A percentile compares a stretch with the other conserved stretches of the same genome.
phyloP scores from a whole-genome alignment of 2,888 invertebrate species.

The Phytoseiulus persimilis region DNA sequence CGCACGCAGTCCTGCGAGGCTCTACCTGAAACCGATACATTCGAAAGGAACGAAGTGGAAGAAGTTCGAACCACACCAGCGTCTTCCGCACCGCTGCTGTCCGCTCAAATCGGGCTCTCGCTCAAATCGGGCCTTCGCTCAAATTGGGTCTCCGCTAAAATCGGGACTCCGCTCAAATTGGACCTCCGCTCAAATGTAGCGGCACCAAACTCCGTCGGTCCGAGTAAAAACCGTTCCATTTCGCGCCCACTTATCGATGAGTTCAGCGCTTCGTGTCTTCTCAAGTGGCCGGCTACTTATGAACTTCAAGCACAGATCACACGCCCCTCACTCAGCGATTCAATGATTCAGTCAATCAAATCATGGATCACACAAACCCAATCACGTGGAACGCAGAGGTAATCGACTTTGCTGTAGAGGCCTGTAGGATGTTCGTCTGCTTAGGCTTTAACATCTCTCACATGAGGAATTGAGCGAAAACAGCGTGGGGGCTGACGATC shows the following conservation, averaged over 20 bases:
- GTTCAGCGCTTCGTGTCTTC: background rate
- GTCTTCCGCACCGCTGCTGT: too few relatives aligned
- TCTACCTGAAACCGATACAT: too few relatives aligned
- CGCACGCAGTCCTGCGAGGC: too few relatives aligned
- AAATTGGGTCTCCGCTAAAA: too few relatives aligned
- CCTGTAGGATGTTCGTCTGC: background rate
- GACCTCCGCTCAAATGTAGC: too few relatives aligned
- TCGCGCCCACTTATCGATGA: background rate
- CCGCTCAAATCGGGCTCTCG: too few relatives aligned
- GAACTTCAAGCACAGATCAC: background rate
- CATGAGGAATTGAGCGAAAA: background rate
- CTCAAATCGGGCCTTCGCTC: too few relatives aligned
- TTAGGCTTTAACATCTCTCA: background rate
- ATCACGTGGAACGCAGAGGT: background rate
- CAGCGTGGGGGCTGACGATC: background rate
- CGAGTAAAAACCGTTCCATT: background rate
- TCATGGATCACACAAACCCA: background rate
- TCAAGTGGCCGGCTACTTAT: slow-evolving; percentile 5
- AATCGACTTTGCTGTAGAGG: background rate
- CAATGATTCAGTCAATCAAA: background rate
- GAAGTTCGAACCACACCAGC: too few relatives aligned
- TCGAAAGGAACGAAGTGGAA: too few relatives aligned
- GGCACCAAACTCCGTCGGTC: background rate
- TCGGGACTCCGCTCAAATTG: too few relatives aligned
- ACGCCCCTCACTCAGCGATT: background rate